Conservation (phyloP, 1,140 invertebrate species). For the Oncopeltus fasciatus region DNA sequence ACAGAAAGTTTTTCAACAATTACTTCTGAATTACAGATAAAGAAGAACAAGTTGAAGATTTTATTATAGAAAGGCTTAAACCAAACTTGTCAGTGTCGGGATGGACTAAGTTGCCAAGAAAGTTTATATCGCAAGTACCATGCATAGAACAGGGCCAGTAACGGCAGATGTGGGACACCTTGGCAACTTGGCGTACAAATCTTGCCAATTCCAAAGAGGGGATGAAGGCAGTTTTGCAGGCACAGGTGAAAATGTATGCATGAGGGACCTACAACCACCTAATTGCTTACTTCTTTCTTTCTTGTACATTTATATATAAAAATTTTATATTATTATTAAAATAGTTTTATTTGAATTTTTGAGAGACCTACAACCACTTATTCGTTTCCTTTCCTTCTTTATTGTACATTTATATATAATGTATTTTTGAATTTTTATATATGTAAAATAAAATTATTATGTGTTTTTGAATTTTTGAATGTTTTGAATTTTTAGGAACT, state of each 20-base stretch:
- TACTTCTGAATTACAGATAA: constrained; percentile 74
- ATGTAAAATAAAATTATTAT: no score
- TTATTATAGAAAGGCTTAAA: constrained; percentile 95
- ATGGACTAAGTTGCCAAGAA: constrained; percentile 81
- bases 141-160: constrained; percentile 79
- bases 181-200: constrained; percentile 76
- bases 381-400: no score
- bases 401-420: no score
- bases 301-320: no score
- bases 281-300: no score
- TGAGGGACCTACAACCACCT: no score
- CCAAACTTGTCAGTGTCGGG: constrained; percentile 78
- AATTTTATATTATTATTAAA: no score
- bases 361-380: no score
- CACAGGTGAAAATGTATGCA: constrained; percentile 32
- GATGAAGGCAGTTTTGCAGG: constrained; percentile 55
- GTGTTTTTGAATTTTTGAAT: no score
- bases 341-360: no score
- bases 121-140: constrained; percentile 80
- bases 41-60: constrained; percentile 79
- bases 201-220: constrained; percentile 61
- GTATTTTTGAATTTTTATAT: no score
- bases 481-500: no score
- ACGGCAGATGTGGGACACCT: constrained; percentile 70
- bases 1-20: constrained; percentile 79